Conservation (phyloP, 2,113 vertebrate species). For the Cynoglossus semilaevis region DNA sequence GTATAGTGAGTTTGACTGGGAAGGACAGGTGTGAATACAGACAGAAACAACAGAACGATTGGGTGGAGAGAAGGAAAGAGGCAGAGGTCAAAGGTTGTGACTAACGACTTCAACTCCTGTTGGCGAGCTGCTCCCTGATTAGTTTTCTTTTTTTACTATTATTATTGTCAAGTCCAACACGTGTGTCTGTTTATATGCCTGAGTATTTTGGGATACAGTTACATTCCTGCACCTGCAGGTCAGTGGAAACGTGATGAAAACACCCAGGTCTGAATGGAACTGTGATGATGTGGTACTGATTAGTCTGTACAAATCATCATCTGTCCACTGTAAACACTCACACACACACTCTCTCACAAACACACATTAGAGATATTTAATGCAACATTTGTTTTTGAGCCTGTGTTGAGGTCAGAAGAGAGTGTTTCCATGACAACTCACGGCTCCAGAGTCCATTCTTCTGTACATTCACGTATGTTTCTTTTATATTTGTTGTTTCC, state of each 20-base stretch:
- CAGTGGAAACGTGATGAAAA: constrained; percentile 30
- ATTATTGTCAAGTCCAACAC: constrained; percentile 1
- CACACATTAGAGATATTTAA: constrained; percentile 9
- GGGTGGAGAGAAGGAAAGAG: too few relatives aligned
- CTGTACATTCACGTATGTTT: neutral
- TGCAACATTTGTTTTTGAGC: constrained; percentile 11
- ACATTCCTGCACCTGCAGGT: constrained; percentile 33
- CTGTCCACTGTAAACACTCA: constrained; percentile 16
- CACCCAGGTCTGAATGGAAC: neutral
- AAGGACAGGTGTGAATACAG: too few relatives aligned
- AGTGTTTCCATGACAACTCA: constrained; percentile 20
- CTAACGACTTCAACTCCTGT: too few relatives aligned
- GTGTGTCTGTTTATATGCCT: constrained; percentile 23
- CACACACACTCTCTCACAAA: too few relatives aligned
- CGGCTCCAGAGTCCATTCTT: neutral
- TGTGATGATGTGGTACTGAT: constrained; percentile 14
- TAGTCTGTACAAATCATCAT: constrained; percentile 14
- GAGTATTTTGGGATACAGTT: constrained; percentile 28
- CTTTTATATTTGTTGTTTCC: neutral
- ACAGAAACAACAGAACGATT: too few relatives aligned
- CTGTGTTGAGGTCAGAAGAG: neutral
- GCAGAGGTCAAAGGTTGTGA: constrained; percentile 11
- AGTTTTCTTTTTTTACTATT: too few relatives aligned
- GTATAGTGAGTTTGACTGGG: too few relatives aligned
- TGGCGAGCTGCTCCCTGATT: neutral